Conservation (phyloP, 1,140 invertebrate species). For the Probaryconus sp. region DNA sequence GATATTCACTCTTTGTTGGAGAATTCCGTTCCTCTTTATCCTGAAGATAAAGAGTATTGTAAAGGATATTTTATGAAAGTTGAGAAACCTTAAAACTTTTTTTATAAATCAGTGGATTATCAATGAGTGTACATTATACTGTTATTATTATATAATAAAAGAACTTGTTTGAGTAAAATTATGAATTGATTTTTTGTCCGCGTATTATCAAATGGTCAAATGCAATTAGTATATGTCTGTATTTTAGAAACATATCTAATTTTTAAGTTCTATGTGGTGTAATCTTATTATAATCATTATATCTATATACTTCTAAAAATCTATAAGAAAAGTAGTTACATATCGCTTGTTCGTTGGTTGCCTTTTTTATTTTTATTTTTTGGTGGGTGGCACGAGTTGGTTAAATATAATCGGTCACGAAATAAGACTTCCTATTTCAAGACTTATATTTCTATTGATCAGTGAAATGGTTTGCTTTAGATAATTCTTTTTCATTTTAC, state of each 20-base stretch:
- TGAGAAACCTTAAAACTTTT: slow-evolving; percentile 64
- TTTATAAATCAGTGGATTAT: not conserved
- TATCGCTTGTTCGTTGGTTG: slow-evolving; percentile 48
- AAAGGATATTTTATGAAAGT: slow-evolving; percentile 77
- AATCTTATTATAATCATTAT: no score
- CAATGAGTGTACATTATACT: no score
- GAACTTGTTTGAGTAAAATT: no score
- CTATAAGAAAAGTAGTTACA: slow-evolving; percentile 31
- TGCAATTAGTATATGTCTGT: no score
- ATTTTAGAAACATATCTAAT: no score
- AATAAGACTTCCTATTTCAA: slow-evolving; percentile 12
- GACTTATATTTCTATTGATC: slow-evolving; percentile 24
- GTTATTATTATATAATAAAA: no score
- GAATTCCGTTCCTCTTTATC: slow-evolving; percentile 77
- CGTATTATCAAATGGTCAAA: no score
- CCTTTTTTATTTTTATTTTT: slow-evolving; percentile 47
- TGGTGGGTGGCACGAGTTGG: slow-evolving; percentile 51
- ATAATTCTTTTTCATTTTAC: not conserved
- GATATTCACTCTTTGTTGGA: slow-evolving; percentile 80
- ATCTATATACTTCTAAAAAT: no score
- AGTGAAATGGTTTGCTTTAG: slow-evolving; percentile 4
- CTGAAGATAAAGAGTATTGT: slow-evolving; percentile 80
- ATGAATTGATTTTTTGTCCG: no score
- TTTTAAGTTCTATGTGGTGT: no score
- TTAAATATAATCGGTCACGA: slow-evolving; percentile 28